A percentile compares a stretch with the other conserved stretches of the same genome.
Evolutionary conservation across 1,140 invertebrate genomes (phyloP).

Genomic region (Atta texana): DNA sequence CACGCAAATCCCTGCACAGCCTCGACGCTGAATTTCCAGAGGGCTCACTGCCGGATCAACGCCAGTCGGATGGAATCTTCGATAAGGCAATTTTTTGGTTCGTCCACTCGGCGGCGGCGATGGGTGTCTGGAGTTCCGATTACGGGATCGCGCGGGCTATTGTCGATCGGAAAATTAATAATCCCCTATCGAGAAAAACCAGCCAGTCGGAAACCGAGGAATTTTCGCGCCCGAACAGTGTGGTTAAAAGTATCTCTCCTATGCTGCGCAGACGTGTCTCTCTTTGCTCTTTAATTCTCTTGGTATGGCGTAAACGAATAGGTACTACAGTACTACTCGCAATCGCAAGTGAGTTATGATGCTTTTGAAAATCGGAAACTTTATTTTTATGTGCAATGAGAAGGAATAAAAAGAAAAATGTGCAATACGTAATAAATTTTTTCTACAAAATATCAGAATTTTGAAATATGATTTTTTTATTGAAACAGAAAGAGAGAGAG

Average conservation of each 20-base stretch:
- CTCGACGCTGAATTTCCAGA: constrained; percentile 53
- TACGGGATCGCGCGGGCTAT: constrained; percentile 33
- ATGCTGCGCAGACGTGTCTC: neutral
- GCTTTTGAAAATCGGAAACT: neutral
- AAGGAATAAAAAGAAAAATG: neutral
- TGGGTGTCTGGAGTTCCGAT: constrained; percentile 54
- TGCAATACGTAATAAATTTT: neutral
- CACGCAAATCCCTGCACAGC: constrained; percentile 50
- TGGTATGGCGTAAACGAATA: neutral
- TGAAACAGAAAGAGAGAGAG: neutral
- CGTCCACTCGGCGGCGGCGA: constrained; percentile 13
- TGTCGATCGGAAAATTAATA: constrained; percentile 56
- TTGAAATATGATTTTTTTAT: neutral
- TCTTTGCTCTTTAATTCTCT: neutral
- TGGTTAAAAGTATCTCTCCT: constrained; percentile 28
- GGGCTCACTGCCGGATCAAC: constrained; percentile 60
- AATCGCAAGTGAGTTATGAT: neutral
- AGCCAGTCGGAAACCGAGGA: constrained; percentile 37
- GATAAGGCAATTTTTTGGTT: constrained; percentile 59
- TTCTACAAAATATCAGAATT: neutral
- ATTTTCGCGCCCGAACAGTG: constrained; percentile 31
- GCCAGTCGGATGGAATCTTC: constrained; percentile 52
- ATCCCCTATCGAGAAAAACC: constrained; percentile 37
- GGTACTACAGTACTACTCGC: neutral
- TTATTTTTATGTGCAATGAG: neutral